These are phyloP conservation scores for Triplophysa tibetana DNA, from an alignment of 2,113 vertebrate genomes.

Conservation along the genomic window DNA sequence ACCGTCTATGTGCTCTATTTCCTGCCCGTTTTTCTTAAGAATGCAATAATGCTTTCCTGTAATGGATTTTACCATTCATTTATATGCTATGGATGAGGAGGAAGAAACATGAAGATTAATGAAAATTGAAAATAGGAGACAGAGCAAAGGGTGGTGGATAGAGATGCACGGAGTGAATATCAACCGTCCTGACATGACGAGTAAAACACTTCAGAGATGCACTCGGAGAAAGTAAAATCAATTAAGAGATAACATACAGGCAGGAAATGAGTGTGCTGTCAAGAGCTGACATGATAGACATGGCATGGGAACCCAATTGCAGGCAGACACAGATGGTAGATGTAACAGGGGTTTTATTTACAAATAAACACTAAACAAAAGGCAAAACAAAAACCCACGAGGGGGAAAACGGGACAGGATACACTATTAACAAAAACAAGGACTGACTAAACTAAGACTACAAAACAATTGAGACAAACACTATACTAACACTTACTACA, in stretches of 20 bases:
- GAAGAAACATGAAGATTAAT: slow-evolving; percentile 20
- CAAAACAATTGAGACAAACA: no score
- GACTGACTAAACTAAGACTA: no score
- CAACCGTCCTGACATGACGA: not conserved
- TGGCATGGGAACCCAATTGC: no score
- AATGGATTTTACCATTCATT: slow-evolving; percentile 12
- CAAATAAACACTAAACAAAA: no score
- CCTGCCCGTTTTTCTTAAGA: not conserved
- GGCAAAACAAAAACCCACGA: no score
- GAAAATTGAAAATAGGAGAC: slow-evolving; percentile 14
- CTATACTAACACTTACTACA: no score
- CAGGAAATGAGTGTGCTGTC: slow-evolving; percentile 2
- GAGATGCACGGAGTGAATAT: slow-evolving; percentile 4
- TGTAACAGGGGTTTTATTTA: no score
- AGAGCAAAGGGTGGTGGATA: slow-evolving; percentile 1
- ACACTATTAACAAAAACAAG: no score
- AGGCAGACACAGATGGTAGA: no score
- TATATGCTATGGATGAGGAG: slow-evolving; percentile 1
- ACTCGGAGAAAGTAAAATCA: slow-evolving; percentile 16
- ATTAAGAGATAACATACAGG: slow-evolving; percentile 40
- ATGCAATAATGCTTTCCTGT: not conserved
- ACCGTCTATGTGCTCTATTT: slow-evolving; percentile 10
- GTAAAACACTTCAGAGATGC: not conserved
- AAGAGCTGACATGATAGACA: no score
- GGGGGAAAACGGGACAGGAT: no score